A percentile compares a stretch with the other conserved stretches of the same genome.
Evolutionary conservation across 2,797 vertebrate species (phyloP).

Genomic region (Momotus momota): DNA sequence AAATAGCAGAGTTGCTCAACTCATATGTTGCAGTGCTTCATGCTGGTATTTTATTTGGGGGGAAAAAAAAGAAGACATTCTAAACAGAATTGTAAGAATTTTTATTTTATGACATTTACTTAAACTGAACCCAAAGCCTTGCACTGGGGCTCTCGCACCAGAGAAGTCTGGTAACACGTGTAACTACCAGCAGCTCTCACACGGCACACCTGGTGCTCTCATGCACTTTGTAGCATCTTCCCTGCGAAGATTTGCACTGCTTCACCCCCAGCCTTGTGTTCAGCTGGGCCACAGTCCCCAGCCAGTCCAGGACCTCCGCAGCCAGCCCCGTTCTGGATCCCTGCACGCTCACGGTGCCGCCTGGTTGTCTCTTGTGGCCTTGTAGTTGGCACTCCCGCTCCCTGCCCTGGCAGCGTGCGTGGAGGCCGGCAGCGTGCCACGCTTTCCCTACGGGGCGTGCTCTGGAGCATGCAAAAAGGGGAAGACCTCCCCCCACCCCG

Average conservation of each 20-base stretch:
- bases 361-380: neutral
- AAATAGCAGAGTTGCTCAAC: slow-evolving; percentile 38
- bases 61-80: neutral
- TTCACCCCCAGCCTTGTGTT: neutral
- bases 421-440: accelerated
- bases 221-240: accelerated
- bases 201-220: accelerated
- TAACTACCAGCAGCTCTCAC: neutral
- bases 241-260: neutral
- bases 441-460: accelerated
- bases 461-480: neutral
- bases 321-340: neutral
- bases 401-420: neutral
- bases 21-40: neutral
- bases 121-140: neutral
- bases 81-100: neutral
- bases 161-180: accelerated
- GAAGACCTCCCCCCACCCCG: neutral
- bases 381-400: accelerated
- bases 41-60: neutral
- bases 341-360: neutral
- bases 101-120: neutral
- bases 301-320: accelerated
- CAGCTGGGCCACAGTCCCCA: neutral
- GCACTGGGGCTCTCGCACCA: neutral